Percentiles rank a stretch among this genome's conserved stretches.
phyloP scores from a whole-genome alignment of 2,797 vertebrate genomes.

The Phataginus tricuspis region DNA sequence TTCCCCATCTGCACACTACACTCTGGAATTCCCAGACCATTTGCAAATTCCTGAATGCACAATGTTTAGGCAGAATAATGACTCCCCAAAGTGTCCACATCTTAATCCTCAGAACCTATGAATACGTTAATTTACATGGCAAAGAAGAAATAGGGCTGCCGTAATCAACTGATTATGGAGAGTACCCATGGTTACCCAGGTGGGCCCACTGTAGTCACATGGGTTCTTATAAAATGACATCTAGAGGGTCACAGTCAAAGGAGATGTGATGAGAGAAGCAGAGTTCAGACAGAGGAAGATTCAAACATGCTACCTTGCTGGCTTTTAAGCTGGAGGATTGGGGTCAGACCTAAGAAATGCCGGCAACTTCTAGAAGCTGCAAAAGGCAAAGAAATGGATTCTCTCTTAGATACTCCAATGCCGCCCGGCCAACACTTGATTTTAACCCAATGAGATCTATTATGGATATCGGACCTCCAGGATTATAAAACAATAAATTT shows the following conservation, averaged over 20 bases:
- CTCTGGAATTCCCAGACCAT: neutral
- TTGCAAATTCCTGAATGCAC: neutral
- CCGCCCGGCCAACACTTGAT: neutral
- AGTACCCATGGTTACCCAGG: neutral
- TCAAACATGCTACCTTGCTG: neutral
- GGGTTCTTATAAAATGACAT: neutral
- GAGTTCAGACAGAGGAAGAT: neutral
- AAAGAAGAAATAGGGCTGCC: neutral
- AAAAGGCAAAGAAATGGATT: neutral
- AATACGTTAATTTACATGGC: neutral
- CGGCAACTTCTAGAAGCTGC: neutral
- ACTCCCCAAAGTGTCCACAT: neutral
- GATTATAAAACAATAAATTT: neutral
- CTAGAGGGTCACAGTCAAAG: neutral
- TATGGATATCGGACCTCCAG: neutral
- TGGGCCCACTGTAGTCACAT: neutral
- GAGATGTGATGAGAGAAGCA: neutral
- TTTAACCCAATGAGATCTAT: neutral
- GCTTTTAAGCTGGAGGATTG: neutral
- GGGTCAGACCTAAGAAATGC: neutral
- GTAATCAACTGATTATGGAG: neutral
- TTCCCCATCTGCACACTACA: neutral
- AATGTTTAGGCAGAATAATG: neutral
- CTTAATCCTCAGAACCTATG: neutral
- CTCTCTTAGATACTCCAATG: neutral